These are phyloP conservation scores for Perithous albicinctus DNA, from an alignment of 2,888 invertebrate genomes.

Conservation along the genomic window DNA sequence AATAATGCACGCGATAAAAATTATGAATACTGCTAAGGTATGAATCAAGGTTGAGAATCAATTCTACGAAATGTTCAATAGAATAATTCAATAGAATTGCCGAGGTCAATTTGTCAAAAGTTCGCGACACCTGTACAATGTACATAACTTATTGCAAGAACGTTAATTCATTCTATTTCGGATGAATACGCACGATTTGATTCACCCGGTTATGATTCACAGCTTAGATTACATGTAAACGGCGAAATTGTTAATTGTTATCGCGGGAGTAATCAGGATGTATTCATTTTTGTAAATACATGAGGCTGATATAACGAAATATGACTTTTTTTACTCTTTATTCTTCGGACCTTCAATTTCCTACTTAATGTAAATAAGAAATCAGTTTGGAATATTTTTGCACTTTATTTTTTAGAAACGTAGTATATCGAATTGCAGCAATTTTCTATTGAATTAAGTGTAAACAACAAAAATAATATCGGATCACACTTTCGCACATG, in stretches of 20 bases:
- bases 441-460: too few relatives aligned
- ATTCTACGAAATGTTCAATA: neutral
- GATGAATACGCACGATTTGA: neutral
- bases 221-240: conserved; percentile 1
- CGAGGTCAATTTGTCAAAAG: neutral
- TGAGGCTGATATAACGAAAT: neutral
- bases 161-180: conserved; percentile 3
- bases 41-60: neutral
- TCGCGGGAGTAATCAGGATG: neutral
- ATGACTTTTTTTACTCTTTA: neutral
- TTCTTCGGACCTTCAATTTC: neutral
- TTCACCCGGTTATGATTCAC: neutral
- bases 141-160: conserved; percentile 1
- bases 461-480: too few relatives aligned
- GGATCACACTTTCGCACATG: too few relatives aligned
- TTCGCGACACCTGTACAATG: conserved; percentile 21
- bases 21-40: conserved; percentile 25
- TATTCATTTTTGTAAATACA: conserved; percentile 49
- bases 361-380: neutral
- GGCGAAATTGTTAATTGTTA: conserved; percentile 2
- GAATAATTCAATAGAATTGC: neutral
- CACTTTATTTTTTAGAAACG: too few relatives aligned
- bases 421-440: too few relatives aligned
- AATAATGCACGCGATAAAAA: conserved; percentile 54
- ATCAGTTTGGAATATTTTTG: neutral